phyloP scores from a whole-genome alignment of 1,140 invertebrate genomes.

The Dendroctonus valens region DNA sequence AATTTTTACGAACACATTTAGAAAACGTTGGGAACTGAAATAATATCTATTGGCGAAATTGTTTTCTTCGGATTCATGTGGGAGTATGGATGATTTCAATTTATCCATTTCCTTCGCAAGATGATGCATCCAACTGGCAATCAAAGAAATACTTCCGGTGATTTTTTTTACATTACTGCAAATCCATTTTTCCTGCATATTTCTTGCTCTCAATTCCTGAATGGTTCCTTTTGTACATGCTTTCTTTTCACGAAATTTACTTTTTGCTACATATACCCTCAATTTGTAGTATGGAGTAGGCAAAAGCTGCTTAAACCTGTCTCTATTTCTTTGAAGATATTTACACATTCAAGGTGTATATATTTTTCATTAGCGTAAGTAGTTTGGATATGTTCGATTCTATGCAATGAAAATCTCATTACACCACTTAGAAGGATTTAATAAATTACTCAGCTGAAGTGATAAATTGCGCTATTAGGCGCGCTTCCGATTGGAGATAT shows the following conservation, averaged over 20 bases:
- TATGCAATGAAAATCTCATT: not conserved
- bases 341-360: not conserved
- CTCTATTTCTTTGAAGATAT: not conserved
- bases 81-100: too few species aligned
- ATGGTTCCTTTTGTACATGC: too few species aligned
- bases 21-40: constrained; percentile 1
- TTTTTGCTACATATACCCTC: too few species aligned
- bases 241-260: too few species aligned
- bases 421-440: not conserved
- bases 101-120: too few species aligned
- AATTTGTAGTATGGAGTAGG: not conserved
- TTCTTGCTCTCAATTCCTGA: too few species aligned
- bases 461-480: constrained; percentile 1
- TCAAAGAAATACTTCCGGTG: too few species aligned
- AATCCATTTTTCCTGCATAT: too few species aligned
- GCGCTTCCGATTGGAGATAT: not conserved
- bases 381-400: not conserved
- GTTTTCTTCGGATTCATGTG: too few species aligned
- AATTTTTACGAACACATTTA: constrained; percentile 4
- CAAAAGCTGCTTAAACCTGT: not conserved
- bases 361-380: not conserved
- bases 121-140: too few species aligned
- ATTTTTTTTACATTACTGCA: too few species aligned
- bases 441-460: constrained; percentile 1
- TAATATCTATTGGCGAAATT: constrained; percentile 1